Evolutionary conservation across 2,797 vertebrate genomes (phyloP), one percentile per base, ranked within the genome.

Genomic region (Eurystomus glaucurus): DNA sequence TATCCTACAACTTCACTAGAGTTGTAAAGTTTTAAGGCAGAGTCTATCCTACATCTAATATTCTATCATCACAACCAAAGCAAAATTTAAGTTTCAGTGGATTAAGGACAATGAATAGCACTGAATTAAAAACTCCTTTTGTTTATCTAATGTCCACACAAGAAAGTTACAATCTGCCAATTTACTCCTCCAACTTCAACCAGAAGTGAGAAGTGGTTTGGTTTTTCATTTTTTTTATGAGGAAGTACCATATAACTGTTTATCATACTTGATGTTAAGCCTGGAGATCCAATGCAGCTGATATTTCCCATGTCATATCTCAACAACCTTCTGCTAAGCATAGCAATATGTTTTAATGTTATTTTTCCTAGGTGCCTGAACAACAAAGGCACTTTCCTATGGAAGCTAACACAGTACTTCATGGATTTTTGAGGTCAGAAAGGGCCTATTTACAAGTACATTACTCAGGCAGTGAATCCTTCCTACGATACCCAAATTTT

Each of bases 291-390:
- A 74, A 16, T 3, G 16, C 48, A 85, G 48, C 16, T 43, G 14
- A 1, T 31, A 39, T 11, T 61, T 57, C 6, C 12, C 41, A 64
- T 0, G 0, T 29, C 15, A 25, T 15, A 3, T 3, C 41, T 61
- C 45, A 71, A 26, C 5, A 79, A 26, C 37, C 31, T 10, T 5
- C 52, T 52, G 7, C 10, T 43, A 79, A 28, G 11, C 5, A 5
- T 1, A 68, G 5, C 20, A 35, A 57, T 1, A 35, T 0, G 6
- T 1, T 60, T 14, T 2, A 39, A 6, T 0, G 3, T 51, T 29
- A 76, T 62, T 8, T 16, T 74, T 60, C 37, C 20, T 29, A 48
- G 5, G 6, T 4, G 18, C 16, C 33, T 43, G 39, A 70, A 55
- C 3, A 64, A 57, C 18, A 45, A 78, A 91, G 5, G 5, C 4